phyloP scores from a whole-genome alignment of 2,113 vertebrate genomes.

The Amphilophus citrinellus region DNA sequence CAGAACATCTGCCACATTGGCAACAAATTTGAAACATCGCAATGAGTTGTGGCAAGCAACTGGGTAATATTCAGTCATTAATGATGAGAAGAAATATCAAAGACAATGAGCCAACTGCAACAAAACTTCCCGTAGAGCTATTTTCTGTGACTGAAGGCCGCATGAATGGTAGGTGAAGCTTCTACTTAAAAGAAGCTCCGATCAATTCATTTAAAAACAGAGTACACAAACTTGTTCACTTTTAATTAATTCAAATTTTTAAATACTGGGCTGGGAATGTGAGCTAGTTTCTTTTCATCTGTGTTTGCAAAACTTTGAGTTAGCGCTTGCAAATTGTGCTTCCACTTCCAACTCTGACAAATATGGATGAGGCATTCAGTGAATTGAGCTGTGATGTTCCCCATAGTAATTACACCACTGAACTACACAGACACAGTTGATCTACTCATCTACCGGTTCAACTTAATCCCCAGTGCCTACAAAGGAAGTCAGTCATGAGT shows the following conservation, averaged over 20 bases:
- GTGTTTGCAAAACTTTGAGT: background rate
- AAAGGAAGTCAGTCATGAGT: slow-evolving; percentile 75
- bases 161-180: background rate
- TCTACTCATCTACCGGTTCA: slow-evolving; percentile 68
- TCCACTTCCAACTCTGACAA: background rate
- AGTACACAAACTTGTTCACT: background rate
- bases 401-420: slow-evolving; percentile 49
- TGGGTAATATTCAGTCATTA: background rate
- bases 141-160: background rate
- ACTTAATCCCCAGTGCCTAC: slow-evolving; percentile 73
- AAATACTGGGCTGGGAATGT: background rate
- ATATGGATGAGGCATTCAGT: slow-evolving; percentile 42
- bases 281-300: background rate
- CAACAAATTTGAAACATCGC: background rate
- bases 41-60: background rate
- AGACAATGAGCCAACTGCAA: background rate
- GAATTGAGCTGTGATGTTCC: slow-evolving; percentile 41
- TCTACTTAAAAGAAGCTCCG: background rate
- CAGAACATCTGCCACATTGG: background rate
- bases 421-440: slow-evolving; percentile 65
- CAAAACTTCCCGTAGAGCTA: background rate
- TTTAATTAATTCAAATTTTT: background rate
- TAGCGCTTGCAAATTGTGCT: background rate
- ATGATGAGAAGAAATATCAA: background rate
- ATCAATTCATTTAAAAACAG: background rate